These are phyloP conservation scores for Liodrosophila aerea DNA, from an alignment of 2,888 invertebrate genomes.

Conservation along the genomic window DNA sequence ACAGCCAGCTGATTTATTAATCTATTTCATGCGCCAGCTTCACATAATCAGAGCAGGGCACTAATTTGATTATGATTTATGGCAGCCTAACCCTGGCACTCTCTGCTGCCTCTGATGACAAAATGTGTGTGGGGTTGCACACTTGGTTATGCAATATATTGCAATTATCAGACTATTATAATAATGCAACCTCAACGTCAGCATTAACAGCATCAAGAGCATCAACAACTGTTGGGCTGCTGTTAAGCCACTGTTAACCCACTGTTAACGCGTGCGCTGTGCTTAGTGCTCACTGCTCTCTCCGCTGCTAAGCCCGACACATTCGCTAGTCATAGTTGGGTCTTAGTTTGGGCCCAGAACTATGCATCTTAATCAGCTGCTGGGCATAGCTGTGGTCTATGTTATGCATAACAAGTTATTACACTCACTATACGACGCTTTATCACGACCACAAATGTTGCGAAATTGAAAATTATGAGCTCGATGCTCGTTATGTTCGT, in stretches of 20 bases:
- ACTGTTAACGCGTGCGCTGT: conserved; percentile 33
- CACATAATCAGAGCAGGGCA: conserved; percentile 55
- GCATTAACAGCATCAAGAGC: background rate
- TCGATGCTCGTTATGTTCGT: conserved; percentile 27
- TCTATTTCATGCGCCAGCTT: conserved; percentile 66
- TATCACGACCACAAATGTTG: conserved; percentile 49
- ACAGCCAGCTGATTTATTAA: conserved; percentile 61
- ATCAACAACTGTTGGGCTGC: background rate
- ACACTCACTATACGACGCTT: conserved; percentile 60
- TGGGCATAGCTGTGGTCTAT: no score
- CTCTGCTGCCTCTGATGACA: conserved; percentile 19
- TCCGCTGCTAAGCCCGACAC: background rate
- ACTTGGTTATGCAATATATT: conserved; percentile 22
- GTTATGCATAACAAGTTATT: conserved; percentile 52
- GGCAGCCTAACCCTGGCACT: conserved; percentile 40
- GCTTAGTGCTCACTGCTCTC: conserved; percentile 36
- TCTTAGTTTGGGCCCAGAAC: conserved; percentile 7
- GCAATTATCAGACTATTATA: conserved; percentile 41
- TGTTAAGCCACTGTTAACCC: conserved; percentile 14
- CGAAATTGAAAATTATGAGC: conserved; percentile 68
- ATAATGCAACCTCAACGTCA: conserved; percentile 5
- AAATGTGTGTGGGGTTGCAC: conserved; percentile 9
- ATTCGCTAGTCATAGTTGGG: background rate
- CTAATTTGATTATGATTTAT: conserved; percentile 76
- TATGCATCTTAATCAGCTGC: conserved; percentile 57